Evolutionary conservation across 64 coral and sea anemone species (phyloP), one percentile per base, ranked within the genome.

Genomic region (Pocillopora verrucosa): DNA sequence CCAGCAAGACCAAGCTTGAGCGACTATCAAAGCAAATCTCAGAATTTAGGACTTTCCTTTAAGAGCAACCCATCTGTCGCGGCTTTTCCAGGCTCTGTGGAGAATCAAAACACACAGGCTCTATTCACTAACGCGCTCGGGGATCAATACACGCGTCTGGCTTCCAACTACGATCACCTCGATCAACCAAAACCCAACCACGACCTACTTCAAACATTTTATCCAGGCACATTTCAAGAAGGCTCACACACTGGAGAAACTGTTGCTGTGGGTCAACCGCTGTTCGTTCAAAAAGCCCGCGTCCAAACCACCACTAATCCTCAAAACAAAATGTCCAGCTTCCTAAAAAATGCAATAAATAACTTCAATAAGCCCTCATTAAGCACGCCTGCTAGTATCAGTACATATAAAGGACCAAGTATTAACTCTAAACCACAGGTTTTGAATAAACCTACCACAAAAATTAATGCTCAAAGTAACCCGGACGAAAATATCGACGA

Each of bases 241-340:
- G 63, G 82, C 63, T 84, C 64, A 69, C 63, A 84, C 14, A 19
- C 36, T n/a, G 17, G 11, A 0, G 35, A 19, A 13, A 38, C 34
- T 17, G 92, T 93, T 30, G 37, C 80, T 72, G 92, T 93, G 34
- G 92, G 92, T 37, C 60, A 83, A 37, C 92, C 92, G 24, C 79
- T 89, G 17, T 84, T 13, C 69, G 56, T 73, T 38, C 87, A 72
- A 56, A 57, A 56, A 1, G 45, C 62, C 11, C 59, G 58, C 62
- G 37, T 68, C 22, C 82, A 69, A 25, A 10, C 65, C 11, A 5
- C 59, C 70, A 17, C 36, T 26, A 82, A 11, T 70, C n/a, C 25
- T 24, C 74, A 74, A 51, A 56, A 84, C 34, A 72, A 84, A n/a
- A 37, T 69, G 24, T 70, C 82, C 2, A 20, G 17, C 6, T 41